Evolutionary conservation across 2,797 vertebrate species (phyloP), one percentile per base, ranked within the genome.

Genomic region (Galaxias olidus): DNA sequence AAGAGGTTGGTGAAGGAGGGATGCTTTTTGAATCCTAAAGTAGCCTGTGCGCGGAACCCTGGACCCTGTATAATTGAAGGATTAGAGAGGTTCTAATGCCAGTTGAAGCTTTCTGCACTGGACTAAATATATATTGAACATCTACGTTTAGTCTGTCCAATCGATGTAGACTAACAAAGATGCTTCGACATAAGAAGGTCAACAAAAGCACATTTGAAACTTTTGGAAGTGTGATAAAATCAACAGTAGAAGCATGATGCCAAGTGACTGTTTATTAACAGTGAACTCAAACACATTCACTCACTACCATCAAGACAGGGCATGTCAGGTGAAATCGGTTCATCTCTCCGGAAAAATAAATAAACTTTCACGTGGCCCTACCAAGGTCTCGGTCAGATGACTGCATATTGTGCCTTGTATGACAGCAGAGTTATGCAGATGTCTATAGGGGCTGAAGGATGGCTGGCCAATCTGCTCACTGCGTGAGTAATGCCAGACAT

Each of bases 1-100:
- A 66, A 57, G 65, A 70, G 71, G 30, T 30, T 30, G 54, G 66
- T 76, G 67, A 81, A 65, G 61, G 69, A 52, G 48, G n/a, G 58
- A 85, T 82, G 85, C 56, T 66, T 66, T 71, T 68, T 74, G 84
- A 84, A 86, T 86, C 70, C 73, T 67, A 79, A 85, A 30, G 30
- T 6, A 30, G 30, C 6, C 30, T 30, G 30, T 30, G 30, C 30
- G 6, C 30, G 6, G 30, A 3, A 30, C 30, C 30, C 30, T 30
- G 30, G 6, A 30, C 30, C 30, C 30, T 30, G 30, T 6, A 30
- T 30, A 30, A 30, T 30, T 30, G 30, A 30, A 30, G 30, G 30
- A 30, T 30, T 30, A 30, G 30, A 30, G 6, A 30, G 30, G 30
- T 30, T 30, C 6, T 30, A 30, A 30, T 30, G 30, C 30, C 30